phyloP scores from a whole-genome alignment of 2,888 invertebrate genomes.

The Tenthredo scrophulariae region DNA sequence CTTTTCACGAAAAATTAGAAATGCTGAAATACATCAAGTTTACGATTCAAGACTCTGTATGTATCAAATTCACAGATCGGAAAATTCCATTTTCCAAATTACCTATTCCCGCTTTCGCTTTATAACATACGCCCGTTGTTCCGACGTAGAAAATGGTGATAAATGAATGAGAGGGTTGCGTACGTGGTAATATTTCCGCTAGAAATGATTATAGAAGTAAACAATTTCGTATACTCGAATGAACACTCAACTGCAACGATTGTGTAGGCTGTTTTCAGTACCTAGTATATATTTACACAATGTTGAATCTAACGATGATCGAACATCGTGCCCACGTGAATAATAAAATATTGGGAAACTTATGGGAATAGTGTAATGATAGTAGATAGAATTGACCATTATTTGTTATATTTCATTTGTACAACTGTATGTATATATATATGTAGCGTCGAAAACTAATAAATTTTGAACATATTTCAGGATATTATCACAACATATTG shows the following conservation, averaged over 20 bases:
- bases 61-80: neutral
- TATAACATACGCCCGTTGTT: neutral
- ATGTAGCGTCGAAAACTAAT: constrained; percentile 35
- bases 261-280: neutral
- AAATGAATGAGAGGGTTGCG: constrained; percentile 1
- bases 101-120: neutral
- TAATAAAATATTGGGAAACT: neutral
- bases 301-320: neutral
- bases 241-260: neutral
- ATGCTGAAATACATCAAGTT: neutral
- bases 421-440: constrained; percentile 36
- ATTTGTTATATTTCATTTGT: constrained; percentile 42
- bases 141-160: neutral
- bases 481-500: constrained; percentile 3
- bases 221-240: neutral
- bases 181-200: neutral
- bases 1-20: neutral
- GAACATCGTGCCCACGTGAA: neutral
- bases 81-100: neutral
- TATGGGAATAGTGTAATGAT: neutral
- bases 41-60: neutral
- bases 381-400: neutral
- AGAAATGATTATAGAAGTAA: neutral
- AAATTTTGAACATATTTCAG: constrained; percentile 40
- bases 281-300: neutral